phyloP scores from a whole-genome alignment of 2,888 invertebrate species.

The Bhutanitis thaidina region DNA sequence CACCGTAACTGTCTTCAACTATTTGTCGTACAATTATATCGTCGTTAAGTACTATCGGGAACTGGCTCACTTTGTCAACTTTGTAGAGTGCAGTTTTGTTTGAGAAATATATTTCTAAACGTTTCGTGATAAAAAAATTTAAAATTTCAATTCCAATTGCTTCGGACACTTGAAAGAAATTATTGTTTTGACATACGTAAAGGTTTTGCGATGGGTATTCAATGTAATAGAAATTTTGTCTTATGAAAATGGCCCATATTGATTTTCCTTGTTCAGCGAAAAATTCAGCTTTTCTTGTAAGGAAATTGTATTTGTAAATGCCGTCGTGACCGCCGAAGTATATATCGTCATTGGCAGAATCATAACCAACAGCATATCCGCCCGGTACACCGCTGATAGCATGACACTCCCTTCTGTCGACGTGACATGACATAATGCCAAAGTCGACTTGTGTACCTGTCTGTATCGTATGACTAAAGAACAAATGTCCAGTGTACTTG shows the following conservation, averaged over 20 bases:
- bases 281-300: slow-evolving; percentile 51
- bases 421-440: slow-evolving; percentile 46
- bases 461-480: slow-evolving; percentile 60
- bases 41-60: slow-evolving; percentile 42
- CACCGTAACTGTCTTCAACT: slow-evolving; percentile 56
- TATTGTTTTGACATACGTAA: slow-evolving; percentile 46
- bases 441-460: slow-evolving; percentile 51
- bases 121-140: slow-evolving; percentile 52
- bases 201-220: slow-evolving; percentile 59
- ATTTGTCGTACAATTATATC: slow-evolving; percentile 52
- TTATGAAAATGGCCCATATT: slow-evolving; percentile 58
- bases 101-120: slow-evolving; percentile 50
- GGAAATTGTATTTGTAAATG: slow-evolving; percentile 62
- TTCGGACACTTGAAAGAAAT: slow-evolving; percentile 51
- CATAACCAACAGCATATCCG: slow-evolving; percentile 63
- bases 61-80: slow-evolving; percentile 38
- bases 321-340: slow-evolving; percentile 69
- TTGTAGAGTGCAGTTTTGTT: slow-evolving; percentile 66
- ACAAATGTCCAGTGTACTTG: slow-evolving; percentile 52
- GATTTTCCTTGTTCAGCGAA: slow-evolving; percentile 61
- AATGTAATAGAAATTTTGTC: slow-evolving; percentile 62
- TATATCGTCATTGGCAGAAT: slow-evolving; percentile 59
- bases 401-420: slow-evolving; percentile 40
- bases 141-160: slow-evolving; percentile 54
- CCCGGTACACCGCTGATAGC: slow-evolving; percentile 48